Evolutionary conservation across 1,140 invertebrate genomes (phyloP).

Genomic region (Probaryconus sp.): DNA sequence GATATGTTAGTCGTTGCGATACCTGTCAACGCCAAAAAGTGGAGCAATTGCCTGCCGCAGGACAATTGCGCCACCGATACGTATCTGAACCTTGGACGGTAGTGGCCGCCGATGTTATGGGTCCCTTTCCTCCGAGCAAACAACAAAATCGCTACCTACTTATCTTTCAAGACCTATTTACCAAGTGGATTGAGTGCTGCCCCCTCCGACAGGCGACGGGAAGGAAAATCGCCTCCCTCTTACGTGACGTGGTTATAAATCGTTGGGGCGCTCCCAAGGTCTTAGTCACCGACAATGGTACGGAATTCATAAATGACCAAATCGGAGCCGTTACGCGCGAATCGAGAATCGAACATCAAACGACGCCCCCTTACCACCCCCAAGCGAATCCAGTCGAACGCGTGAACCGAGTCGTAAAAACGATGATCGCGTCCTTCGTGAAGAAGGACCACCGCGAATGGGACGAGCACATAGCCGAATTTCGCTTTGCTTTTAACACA

Average conservation of each 20-base stretch:
- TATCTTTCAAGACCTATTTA: slow-evolving; percentile 27
- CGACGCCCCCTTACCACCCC: too few relatives aligned
- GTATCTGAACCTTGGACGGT: not conserved
- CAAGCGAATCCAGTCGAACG: slow-evolving; percentile 71
- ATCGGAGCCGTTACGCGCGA: not conserved
- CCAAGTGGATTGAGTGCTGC: slow-evolving; percentile 31
- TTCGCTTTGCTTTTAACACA: slow-evolving; percentile 59
- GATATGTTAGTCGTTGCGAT: not conserved
- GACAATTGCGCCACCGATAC: not conserved
- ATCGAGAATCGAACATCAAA: slow-evolving; percentile 42
- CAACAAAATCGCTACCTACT: slow-evolving; percentile 8
- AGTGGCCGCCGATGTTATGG: slow-evolving; percentile 60
- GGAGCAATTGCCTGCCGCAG: not conserved
- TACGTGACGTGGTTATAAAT: not conserved
- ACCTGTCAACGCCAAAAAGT: not conserved
- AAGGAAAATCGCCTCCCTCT: not conserved
- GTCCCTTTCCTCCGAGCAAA: slow-evolving; percentile 44
- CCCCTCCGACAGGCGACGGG: slow-evolving; percentile 21
- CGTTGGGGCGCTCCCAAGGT: slow-evolving; percentile 20
- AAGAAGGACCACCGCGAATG: slow-evolving; percentile 14
- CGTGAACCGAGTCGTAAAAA: slow-evolving; percentile 70
- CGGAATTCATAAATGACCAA: slow-evolving; percentile 7
- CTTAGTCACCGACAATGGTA: slow-evolving; percentile 57
- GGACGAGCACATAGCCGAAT: slow-evolving; percentile 6
- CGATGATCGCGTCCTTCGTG: slow-evolving; percentile 66